Conservation (phyloP, 2,888 invertebrate species). For the Megaustenia siamemsis region DNA sequence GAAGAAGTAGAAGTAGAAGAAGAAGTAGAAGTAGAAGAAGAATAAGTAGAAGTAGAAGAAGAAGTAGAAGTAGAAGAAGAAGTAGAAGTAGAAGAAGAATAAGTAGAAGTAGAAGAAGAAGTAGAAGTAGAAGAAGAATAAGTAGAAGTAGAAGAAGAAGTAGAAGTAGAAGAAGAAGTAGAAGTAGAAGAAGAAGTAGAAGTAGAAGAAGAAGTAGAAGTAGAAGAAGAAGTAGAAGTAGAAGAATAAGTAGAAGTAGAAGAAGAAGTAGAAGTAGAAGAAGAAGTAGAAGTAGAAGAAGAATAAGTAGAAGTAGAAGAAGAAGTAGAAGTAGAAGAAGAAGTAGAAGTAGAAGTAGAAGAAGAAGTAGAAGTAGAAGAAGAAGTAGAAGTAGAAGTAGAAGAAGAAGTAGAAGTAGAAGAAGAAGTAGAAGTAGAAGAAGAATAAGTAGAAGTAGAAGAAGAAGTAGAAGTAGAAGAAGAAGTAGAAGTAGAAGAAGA, state of each 20-base stretch:
- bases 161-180: slow-evolving; percentile 20
- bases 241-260: background rate
- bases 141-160: slow-evolving; percentile 17
- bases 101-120: background rate
- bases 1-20: background rate
- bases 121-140: background rate
- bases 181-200: slow-evolving; percentile 3
- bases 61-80: background rate
- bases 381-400: background rate
- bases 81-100: background rate
- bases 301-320: background rate
- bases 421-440: too few relatives aligned
- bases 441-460: too few relatives aligned
- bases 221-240: background rate
- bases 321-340: background rate
- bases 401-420: background rate
- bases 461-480: background rate
- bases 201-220: background rate
- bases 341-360: background rate
- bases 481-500: background rate
- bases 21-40: slow-evolving; percentile 10
- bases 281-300: background rate
- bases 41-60: background rate
- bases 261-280: background rate
- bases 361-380: too few relatives aligned